Evolutionary conservation across 1,140 invertebrate genomes (phyloP), one percentile per base, ranked within the genome.

Genomic region (Andricus grossulariae): DNA sequence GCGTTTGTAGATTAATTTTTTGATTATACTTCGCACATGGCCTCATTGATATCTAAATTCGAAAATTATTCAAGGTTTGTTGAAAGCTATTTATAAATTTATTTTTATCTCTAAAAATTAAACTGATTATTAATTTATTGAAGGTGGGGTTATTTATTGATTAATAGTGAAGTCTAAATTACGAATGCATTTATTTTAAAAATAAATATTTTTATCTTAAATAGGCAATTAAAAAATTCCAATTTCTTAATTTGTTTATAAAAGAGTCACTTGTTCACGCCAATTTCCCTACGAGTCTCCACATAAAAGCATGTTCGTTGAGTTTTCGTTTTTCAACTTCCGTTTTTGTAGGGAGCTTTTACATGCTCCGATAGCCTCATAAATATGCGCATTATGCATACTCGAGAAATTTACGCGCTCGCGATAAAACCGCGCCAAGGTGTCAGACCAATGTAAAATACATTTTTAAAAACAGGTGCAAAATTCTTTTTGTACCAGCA

Each of bases 301-400:
- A 66, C 15, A 39, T 66, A 66, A 12, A 60, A n/a, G 57, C 57
- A 25, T 60, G 32, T 60, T 60, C 57, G 25, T 8, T 10, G 25
- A 66, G 57, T 12, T 66, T 39, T 15, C 15, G 32, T 66, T 66
- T 16, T 66, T 39, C 32, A 5, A 32, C 10, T 19, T 66, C 13
- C 16, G 39, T 66, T 66, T 66, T 21, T 16, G 25, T 66, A 66
- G 25, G 32, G 39, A 15, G n/a, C 57, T 66, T 66, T 39, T 32
- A 32, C n/a, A 21, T 66, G 18, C 54, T 39, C 57, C 19, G 32
- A 19, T 21, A 15, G 3, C 57, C 16, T 66, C 57, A 66, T 66
- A 45, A 25, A 66, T 66, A 66, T 66, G 57, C 57, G 39, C 32
- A 66, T 66, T 66, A 66, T 66, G 57, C 39, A 32, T 66, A 66